Evolutionary conservation across 2,113 vertebrate genomes (phyloP).

Genomic region (Narcine bancroftii): DNA sequence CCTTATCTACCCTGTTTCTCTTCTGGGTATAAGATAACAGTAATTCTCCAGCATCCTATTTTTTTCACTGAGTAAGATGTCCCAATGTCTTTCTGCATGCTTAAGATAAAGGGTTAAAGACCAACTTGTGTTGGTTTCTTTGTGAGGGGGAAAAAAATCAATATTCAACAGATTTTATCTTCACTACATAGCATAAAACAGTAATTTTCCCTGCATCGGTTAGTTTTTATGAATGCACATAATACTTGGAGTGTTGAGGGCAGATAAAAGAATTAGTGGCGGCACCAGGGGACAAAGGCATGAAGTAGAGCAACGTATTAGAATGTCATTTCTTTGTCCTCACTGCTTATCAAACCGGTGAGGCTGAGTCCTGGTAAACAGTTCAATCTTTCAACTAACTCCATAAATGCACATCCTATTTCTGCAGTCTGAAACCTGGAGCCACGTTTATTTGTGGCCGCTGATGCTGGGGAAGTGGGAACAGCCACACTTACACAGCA

Average conservation of each 20-base stretch:
- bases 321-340: constrained; percentile 97
- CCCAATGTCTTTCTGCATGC: constrained; percentile 90
- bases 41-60: constrained; percentile 90
- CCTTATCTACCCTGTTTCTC: constrained; percentile 90
- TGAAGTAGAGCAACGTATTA: constrained; percentile 89
- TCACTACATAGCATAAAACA: constrained; percentile 74
- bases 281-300: constrained; percentile 71
- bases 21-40: constrained; percentile 95
- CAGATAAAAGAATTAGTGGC: constrained; percentile 99
- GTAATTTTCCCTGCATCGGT: constrained; percentile 76
- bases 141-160: constrained; percentile 75
- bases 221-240: constrained; percentile 75
- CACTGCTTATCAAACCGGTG: constrained; percentile 84
- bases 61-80: constrained; percentile 74
- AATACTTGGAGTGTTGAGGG: constrained; percentile 94
- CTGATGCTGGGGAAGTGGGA: not conserved
- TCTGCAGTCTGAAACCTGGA: constrained; percentile 64
- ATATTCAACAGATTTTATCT: constrained; percentile 96
- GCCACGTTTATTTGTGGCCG: constrained; percentile 63
- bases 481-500: not conserved
- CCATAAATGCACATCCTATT: constrained; percentile 50
- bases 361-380: constrained; percentile 89
- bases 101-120: constrained; percentile 99
- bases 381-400: constrained; percentile 92
- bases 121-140: constrained; percentile 82